Conservation (phyloP, 2,113 vertebrate species). For the Labrus mixtus region DNA sequence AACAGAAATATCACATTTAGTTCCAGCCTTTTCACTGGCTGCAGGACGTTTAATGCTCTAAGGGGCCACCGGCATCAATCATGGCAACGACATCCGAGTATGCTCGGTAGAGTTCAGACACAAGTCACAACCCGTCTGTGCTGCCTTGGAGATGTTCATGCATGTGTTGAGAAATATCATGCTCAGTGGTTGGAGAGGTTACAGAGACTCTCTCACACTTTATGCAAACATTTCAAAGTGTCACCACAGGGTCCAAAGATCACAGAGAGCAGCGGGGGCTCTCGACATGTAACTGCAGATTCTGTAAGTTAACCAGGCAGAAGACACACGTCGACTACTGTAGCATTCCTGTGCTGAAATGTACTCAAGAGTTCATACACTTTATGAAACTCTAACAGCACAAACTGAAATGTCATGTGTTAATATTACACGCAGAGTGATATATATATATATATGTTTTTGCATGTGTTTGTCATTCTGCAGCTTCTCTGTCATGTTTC, state of each 20-base stretch:
- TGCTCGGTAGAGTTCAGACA: neutral
- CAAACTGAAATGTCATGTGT: neutral
- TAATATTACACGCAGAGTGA: neutral
- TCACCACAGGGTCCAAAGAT: slow-evolving; percentile 18
- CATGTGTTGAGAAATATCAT: neutral
- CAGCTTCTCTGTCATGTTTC: neutral
- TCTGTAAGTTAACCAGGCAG: too few relatives aligned
- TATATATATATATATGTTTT: too few relatives aligned
- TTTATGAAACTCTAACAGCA: neutral
- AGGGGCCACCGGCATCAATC: neutral
- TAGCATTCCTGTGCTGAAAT: neutral
- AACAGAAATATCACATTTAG: neutral
- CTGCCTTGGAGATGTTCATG: neutral
- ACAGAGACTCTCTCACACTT: neutral
- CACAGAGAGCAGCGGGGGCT: slow-evolving; percentile 3
- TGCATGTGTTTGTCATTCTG: neutral
- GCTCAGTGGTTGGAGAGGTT: neutral
- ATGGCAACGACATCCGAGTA: neutral
- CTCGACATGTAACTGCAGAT: neutral
- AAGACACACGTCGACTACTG: too few relatives aligned
- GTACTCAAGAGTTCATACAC: neutral
- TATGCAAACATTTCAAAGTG: neutral
- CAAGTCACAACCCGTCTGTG: neutral
- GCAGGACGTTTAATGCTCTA: neutral
- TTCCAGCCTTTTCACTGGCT: neutral